Evolutionary conservation across 2,888 invertebrate species (phyloP), one percentile per base, ranked within the genome.

Genomic region (Balanococcus diminutus): DNA sequence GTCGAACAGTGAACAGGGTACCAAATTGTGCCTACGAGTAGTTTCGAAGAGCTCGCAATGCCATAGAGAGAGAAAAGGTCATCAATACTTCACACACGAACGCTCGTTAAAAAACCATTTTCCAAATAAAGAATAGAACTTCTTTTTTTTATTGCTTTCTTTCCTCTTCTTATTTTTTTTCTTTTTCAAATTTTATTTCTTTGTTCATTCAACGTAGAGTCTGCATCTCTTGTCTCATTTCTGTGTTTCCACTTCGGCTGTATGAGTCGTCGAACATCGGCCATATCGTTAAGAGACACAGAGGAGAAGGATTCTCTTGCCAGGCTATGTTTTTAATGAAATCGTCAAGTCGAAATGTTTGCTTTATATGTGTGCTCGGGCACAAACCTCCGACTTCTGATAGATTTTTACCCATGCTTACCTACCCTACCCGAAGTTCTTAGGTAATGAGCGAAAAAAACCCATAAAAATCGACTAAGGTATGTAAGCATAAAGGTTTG

Each of bases 91-190:
- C 32, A 28, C 32, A 75, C 75, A 75, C 75, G 75, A 75, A 75
- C 32, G 75, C 75, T 75, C 75, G 75, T 75, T 75, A 75, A 75
- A 75, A 75, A 75, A 75, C 75, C 75, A 75, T 75, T 75, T 75
- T 75, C 61, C 75, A 75, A 75, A 75, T 75, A 36, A 32, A 75
- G 75, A 75, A 75, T 75, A 75, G 75, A 75, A 32, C 4, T 61
- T 61, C 46, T 46, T 46, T 46, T 46, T 8, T n/a, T n/a, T 14
- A 42, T 56, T 56, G 19, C 11, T 67, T 14, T 14, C 14, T 11
- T 5, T 9, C 5, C 28, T 67, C 61, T n/a, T n/a, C n/a, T n/a
- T 14, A 42, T 56, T 56, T 22, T 22, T 67, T 14, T 14, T 25
- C 25, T 5, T 9, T 9, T 67, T 67, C 61, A 2, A 8, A 3